Evolutionary conservation across 2,888 invertebrate species (phyloP).

Genomic region (Meteorus colon): DNA sequence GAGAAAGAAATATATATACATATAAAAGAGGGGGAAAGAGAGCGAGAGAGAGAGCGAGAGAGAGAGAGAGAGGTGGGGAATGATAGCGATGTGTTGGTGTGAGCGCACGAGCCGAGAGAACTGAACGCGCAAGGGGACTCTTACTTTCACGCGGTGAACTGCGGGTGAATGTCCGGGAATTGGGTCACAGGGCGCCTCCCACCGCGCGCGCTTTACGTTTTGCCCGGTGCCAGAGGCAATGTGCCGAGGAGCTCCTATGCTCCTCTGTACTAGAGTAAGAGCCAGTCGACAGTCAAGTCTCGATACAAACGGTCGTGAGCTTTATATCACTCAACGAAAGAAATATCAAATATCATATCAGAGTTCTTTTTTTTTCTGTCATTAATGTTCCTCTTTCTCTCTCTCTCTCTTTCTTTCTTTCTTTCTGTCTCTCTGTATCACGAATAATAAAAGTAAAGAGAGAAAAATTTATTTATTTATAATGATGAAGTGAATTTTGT

Average conservation of each 20-base stretch:
- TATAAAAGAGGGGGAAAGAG: constrained; percentile 34
- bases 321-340: constrained; percentile 15
- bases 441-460: too few relatives aligned
- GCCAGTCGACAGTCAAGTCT: constrained; percentile 71
- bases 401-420: too few relatives aligned
- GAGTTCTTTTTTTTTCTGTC: neutral
- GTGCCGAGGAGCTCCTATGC: constrained; percentile 73
- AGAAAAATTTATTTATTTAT: too few relatives aligned
- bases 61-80: constrained; percentile 39
- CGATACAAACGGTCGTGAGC: constrained; percentile 69
- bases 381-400: neutral
- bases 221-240: constrained; percentile 75
- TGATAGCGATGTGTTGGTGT: constrained; percentile 49
- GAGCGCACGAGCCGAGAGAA: constrained; percentile 51
- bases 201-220: constrained; percentile 50
- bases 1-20: constrained; percentile 41
- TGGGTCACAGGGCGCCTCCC: constrained; percentile 83
- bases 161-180: constrained; percentile 85
- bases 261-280: constrained; percentile 70
- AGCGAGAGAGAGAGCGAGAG: constrained; percentile 44
- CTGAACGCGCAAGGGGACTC: constrained; percentile 75
- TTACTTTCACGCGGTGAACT: constrained; percentile 79
- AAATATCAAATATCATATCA: neutral
- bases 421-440: too few relatives aligned
- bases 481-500: too few relatives aligned